phyloP scores from a whole-genome alignment of 2,888 invertebrate genomes.

The Eudasyphora cyanicolor region DNA sequence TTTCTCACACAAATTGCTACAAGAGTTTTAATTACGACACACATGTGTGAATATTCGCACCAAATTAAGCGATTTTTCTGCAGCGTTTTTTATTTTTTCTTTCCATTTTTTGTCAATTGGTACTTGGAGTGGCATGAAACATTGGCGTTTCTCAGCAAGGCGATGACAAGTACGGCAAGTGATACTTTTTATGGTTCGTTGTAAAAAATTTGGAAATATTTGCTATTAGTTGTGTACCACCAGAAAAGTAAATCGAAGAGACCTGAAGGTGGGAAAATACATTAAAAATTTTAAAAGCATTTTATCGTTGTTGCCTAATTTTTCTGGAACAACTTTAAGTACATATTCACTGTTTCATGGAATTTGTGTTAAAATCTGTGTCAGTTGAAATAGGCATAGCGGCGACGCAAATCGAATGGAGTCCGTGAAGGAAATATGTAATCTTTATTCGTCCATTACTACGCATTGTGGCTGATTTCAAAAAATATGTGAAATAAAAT shows the following conservation, averaged over 20 bases:
- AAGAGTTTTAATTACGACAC: slow-evolving; percentile 63
- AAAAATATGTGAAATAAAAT: no score
- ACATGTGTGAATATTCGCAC: slow-evolving; percentile 64
- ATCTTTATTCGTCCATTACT: no score
- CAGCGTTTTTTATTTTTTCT: background rate
- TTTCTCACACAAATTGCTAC: slow-evolving; percentile 63
- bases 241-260: background rate
- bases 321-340: background rate
- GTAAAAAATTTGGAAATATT: slow-evolving; percentile 19
- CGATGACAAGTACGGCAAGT: background rate
- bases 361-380: no score
- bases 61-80: slow-evolving; percentile 50
- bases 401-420: no score
- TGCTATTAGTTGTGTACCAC: background rate
- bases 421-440: no score
- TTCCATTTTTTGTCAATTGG: slow-evolving; percentile 9
- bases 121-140: background rate
- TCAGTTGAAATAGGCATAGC: no score
- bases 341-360: background rate
- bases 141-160: slow-evolving; percentile 12
- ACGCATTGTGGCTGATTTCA: no score
- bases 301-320: background rate
- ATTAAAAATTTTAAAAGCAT: slow-evolving; percentile 18
- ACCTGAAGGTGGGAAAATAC: background rate
- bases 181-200: background rate